phyloP scores from a whole-genome alignment of 2,888 invertebrate genomes.

The Nomada hirtipes region DNA sequence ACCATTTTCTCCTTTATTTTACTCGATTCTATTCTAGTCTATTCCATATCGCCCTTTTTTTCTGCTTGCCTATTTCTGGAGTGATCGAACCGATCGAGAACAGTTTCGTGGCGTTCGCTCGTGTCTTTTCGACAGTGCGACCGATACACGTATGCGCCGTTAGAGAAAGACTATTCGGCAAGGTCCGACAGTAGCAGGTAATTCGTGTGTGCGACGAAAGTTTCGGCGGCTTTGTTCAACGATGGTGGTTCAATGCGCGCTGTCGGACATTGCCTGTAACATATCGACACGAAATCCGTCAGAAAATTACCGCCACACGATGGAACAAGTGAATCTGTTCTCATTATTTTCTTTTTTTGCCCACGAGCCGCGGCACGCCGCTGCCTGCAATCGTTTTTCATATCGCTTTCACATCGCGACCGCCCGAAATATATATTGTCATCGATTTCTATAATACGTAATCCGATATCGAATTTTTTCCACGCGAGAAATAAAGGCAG shows the following conservation, averaged over 20 bases:
- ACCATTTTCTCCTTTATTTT: not conserved
- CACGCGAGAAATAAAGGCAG: too few relatives aligned
- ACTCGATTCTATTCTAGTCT: too few relatives aligned
- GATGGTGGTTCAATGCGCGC: slow-evolving; percentile 73
- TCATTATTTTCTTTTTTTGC: not conserved
- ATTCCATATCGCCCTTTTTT: too few relatives aligned
- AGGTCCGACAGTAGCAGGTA: slow-evolving; percentile 69
- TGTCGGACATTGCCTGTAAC: slow-evolving; percentile 75
- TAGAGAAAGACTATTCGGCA: slow-evolving; percentile 59
- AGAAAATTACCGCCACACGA: slow-evolving; percentile 57
- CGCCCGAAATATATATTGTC: not conserved
- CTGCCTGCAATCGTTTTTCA: slow-evolving; percentile 36
- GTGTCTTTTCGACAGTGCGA: slow-evolving; percentile 11
- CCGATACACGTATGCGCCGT: slow-evolving; percentile 18
- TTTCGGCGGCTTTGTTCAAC: slow-evolving; percentile 71
- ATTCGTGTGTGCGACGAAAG: slow-evolving; percentile 63
- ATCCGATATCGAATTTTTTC: too few relatives aligned
- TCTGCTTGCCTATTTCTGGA: not conserved
- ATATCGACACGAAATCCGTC: slow-evolving; percentile 70
- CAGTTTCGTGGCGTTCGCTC: slow-evolving; percentile 23
- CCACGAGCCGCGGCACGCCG: slow-evolving; percentile 3
- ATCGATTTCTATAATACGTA: not conserved
- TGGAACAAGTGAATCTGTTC: slow-evolving; percentile 4
- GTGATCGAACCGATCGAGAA: slow-evolving; percentile 17
- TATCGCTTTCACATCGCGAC: too few relatives aligned